Conservation (phyloP, 2,797 vertebrate genomes). For the Aulostomus chinensis region DNA sequence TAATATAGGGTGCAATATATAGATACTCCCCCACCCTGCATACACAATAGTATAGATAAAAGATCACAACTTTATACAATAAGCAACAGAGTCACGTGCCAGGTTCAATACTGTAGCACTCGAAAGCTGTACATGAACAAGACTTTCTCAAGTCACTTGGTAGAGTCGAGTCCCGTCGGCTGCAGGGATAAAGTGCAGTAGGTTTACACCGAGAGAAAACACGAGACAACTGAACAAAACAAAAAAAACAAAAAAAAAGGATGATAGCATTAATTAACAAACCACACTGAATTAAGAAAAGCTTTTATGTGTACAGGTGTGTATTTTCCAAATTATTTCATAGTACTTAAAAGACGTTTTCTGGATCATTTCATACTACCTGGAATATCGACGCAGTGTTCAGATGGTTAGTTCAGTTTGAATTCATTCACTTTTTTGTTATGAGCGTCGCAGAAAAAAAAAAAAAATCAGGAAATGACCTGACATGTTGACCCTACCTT, state of each 20-base stretch:
- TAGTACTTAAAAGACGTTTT: too few relatives aligned
- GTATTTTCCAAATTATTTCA: too few relatives aligned
- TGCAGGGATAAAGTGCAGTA: conserved; percentile 88
- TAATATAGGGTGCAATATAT: conserved; percentile 75
- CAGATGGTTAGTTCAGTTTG: too few relatives aligned
- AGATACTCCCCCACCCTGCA: conserved; percentile 46
- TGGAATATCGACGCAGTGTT: too few relatives aligned
- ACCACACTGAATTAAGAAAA: too few relatives aligned
- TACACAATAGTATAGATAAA: conserved; percentile 56
- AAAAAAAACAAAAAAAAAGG: too few relatives aligned
- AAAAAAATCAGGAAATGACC: too few relatives aligned
- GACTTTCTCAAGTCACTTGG: conserved; percentile 40
- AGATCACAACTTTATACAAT: conserved; percentile 44
- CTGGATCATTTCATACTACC: too few relatives aligned
- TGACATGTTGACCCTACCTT: too few relatives aligned
- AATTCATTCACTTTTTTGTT: too few relatives aligned
- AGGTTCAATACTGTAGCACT: conserved; percentile 69
- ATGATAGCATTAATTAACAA: background rate
- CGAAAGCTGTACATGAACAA: conserved; percentile 52
- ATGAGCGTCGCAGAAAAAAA: too few relatives aligned
- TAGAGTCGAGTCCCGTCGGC: conserved; percentile 22
- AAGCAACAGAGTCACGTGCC: conserved; percentile 64
- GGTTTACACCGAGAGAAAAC: conserved; percentile 33
- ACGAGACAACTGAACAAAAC: conserved; percentile 1
- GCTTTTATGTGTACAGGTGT: too few relatives aligned